Evolutionary conservation across 2,113 vertebrate species (phyloP), one percentile per base, ranked within the genome.

Genomic region (Carassius gibelio): DNA sequence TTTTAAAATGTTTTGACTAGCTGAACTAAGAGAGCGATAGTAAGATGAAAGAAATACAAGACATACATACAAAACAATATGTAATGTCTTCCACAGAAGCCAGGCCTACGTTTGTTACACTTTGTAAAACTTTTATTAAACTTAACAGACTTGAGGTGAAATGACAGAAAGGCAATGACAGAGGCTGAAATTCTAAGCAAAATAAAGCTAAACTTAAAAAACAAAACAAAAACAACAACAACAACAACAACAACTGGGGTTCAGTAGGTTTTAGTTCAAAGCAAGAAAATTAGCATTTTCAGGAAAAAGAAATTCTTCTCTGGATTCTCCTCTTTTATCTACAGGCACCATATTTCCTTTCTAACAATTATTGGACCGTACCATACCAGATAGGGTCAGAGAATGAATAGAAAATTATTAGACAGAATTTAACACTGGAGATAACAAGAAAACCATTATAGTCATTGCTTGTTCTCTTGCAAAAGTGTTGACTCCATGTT

Each of bases 391-490:
- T 14, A 5, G 38, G 52, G 10, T 34, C 1, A 68, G 13, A 45
- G 36, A 17, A 21, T 81, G 71, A 50, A 55, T 15, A 42, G 21
- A 82, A 75, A 68, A 71, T 10, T 42, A 26, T n/a, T 19, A 59
- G 55, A 59, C 4, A 55, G 52, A 55, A 17, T 17, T 55, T 55
- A 55, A 64, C 26, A 50, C 61, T 34, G 30, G 10, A 23, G 75
- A 77, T 52, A 85, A 78, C 15, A 59, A 82, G 61, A 66, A 34
- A 75, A 83, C 77, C 76, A 82, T 48, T 72, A 38, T 26, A n/a
- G 78, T 74, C 61, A 76, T 81, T 83, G 87, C 82, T 88, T 86
- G 82, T 83, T 85, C 85, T 85, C 42, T 17, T n/a, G 17, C 36
- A 42, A 61, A 36, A 81, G 21, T 34, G n/a, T 75, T 52, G 42